phyloP scores from a whole-genome alignment of 2,797 vertebrate species.

The Helicolenus hilgendorfi region DNA sequence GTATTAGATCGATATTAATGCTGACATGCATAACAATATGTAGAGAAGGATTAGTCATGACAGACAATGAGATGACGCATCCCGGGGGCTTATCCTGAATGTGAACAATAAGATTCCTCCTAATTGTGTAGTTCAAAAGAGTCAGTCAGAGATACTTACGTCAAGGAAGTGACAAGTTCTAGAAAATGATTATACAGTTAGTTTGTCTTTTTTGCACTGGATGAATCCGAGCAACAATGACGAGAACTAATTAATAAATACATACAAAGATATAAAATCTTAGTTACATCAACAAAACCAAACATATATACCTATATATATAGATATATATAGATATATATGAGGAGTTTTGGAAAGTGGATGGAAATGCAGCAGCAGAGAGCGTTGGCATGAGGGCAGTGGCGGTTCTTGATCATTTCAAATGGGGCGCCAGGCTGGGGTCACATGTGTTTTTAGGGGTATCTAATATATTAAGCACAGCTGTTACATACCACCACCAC shows the following conservation, averaged over 20 bases:
- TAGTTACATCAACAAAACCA: background rate
- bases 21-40: background rate
- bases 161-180: background rate
- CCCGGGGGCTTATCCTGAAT: background rate
- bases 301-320: no score
- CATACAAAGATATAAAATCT: background rate
- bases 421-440: fast-evolving
- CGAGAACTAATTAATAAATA: background rate
- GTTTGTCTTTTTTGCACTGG: no score
- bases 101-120: background rate
- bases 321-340: no score
- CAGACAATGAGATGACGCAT: background rate
- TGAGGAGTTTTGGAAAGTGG: no score
- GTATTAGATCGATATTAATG: background rate
- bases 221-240: no score
- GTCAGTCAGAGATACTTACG: background rate
- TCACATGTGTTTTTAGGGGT: no score
- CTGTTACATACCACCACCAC: background rate
- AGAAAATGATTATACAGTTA: background rate
- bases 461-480: background rate
- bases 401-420: no score
- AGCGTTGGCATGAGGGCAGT: no score
- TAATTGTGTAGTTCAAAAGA: background rate
- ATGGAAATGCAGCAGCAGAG: no score
- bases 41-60: background rate